Conservation (phyloP, 1,140 invertebrate genomes). For the Antheraea pernyi region DNA sequence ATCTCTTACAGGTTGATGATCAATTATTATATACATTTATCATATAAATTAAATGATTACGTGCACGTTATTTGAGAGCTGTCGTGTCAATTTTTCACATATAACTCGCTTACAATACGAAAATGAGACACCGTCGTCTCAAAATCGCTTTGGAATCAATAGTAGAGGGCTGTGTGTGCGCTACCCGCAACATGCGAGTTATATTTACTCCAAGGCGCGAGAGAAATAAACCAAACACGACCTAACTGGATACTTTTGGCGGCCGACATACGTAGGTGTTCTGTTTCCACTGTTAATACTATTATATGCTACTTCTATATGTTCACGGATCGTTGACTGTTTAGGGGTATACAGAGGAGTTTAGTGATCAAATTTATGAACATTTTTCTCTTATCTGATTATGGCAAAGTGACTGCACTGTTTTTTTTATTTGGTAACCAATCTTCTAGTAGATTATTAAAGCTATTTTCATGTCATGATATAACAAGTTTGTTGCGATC, state of each 20-base stretch:
- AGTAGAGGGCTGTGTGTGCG: constrained; percentile 25
- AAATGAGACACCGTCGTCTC: constrained; percentile 6
- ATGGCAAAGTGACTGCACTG: no score
- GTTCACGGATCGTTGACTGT: not conserved
- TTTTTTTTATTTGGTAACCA: no score
- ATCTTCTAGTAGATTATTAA: no score
- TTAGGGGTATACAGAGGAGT: not conserved
- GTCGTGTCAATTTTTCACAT: no score
- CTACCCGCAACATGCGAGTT: constrained; percentile 47
- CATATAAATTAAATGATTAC: no score
- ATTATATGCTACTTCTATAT: constrained; percentile 1
- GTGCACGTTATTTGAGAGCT: no score
- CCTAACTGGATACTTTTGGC: constrained; percentile 35
- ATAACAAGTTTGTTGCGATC: no score
- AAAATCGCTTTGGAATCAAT: constrained; percentile 23
- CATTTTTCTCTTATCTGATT: no score
- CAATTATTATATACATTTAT: no score
- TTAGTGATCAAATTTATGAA: not conserved
- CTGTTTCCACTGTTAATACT: constrained; percentile 7
- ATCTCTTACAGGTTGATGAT: no score
- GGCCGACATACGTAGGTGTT: constrained; percentile 32
- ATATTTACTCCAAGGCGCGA: constrained; percentile 71
- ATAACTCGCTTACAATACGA: not conserved
- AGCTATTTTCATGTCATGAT: no score
- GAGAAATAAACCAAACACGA: constrained; percentile 61